Conservation (phyloP, 2,888 invertebrate species). For the Cistogaster globosa region DNA sequence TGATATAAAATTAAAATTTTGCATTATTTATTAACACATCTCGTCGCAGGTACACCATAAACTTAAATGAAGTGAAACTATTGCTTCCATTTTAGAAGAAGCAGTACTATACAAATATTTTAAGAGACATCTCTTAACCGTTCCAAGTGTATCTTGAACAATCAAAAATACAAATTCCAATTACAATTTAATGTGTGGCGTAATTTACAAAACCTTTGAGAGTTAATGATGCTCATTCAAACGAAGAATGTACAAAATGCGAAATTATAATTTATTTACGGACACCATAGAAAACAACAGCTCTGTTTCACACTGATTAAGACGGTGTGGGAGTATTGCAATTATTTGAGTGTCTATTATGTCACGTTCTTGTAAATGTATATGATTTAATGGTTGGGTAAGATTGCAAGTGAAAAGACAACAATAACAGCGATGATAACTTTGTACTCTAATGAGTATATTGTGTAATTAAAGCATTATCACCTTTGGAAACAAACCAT, state of each 20-base stretch:
- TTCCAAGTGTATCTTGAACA: conserved; percentile 40
- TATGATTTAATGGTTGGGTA: not conserved
- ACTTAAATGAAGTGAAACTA: too few relatives aligned
- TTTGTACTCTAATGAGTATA: conserved; percentile 47
- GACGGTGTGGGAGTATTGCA: conserved; percentile 2
- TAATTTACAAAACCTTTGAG: conserved; percentile 56
- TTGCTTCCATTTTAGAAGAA: too few relatives aligned
- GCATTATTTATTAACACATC: too few relatives aligned
- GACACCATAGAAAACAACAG: conserved; percentile 7
- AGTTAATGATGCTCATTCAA: not conserved
- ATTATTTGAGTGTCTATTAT: not conserved
- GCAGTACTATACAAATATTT: not conserved
- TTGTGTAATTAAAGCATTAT: conserved; percentile 63
- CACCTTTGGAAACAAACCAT: conserved; percentile 51
- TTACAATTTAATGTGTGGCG: conserved; percentile 44
- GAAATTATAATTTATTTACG: conserved; percentile 31
- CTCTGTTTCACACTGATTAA: conserved; percentile 4
- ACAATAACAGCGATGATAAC: not conserved
- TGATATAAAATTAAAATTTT: too few relatives aligned
- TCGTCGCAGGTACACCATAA: too few relatives aligned
- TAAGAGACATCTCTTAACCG: not conserved
- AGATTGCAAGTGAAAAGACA: not conserved
- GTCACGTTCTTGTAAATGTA: not conserved
- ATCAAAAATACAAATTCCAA: conserved; percentile 43
- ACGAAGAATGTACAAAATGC: conserved; percentile 12